Evolutionary conservation across 2,888 invertebrate genomes (phyloP).

Genomic region (Minunthozetes semirufus): DNA sequence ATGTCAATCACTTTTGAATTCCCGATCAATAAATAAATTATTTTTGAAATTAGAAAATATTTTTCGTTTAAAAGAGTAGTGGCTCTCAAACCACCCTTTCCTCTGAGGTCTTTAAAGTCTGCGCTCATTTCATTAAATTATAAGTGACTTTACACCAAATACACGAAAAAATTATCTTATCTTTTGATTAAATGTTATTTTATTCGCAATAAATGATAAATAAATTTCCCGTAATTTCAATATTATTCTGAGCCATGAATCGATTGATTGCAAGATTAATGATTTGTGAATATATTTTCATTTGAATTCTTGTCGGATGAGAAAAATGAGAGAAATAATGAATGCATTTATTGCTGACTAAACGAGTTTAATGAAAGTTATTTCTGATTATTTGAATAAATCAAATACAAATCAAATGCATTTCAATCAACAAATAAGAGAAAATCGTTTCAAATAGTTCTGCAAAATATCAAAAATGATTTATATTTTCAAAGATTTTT

Average conservation of each 20-base stretch:
- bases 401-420: not conserved
- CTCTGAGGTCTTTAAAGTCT: not conserved
- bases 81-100: not conserved
- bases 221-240: not conserved
- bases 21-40: constrained; percentile 1
- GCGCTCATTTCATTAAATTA: not conserved
- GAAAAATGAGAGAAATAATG: too few species aligned
- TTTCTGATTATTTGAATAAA: not conserved
- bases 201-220: constrained; percentile 1
- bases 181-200: constrained; percentile 7
- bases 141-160: not conserved
- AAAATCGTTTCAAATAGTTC: not conserved
- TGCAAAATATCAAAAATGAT: constrained; percentile 12
- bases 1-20: not conserved
- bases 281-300: too few species aligned
- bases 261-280: too few species aligned
- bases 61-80: too few species aligned
- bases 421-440: too few species aligned
- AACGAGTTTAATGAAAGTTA: constrained; percentile 12
- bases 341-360: not conserved
- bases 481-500: not conserved
- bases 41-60: not conserved
- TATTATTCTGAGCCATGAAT: too few species aligned
- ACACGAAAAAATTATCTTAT: constrained; percentile 2
- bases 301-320: too few species aligned